These are phyloP conservation scores for Diorhabda elongata DNA, from an alignment of 1,140 invertebrate species.

Conservation along the genomic window DNA sequence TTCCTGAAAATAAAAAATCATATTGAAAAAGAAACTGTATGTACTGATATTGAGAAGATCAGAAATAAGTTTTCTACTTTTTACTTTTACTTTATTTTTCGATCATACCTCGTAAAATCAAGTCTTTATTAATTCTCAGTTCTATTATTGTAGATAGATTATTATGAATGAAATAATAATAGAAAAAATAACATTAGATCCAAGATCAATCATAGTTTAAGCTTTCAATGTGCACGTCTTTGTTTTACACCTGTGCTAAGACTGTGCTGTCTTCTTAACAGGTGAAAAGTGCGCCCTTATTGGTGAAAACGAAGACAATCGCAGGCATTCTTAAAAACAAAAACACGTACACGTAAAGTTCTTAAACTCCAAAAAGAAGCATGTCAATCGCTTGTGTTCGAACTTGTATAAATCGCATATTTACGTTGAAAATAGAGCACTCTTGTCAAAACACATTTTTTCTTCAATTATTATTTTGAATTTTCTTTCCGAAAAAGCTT, in stretches of 20 bases:
- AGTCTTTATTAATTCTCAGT: no score
- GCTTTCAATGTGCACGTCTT: constrained; percentile 22
- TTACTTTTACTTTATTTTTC: no score
- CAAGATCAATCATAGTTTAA: background rate
- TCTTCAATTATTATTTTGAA: constrained; percentile 2
- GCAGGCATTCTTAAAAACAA: constrained; percentile 41
- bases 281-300: constrained; percentile 65
- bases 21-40: no score
- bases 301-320: constrained; percentile 58
- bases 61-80: no score
- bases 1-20: no score
- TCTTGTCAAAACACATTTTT: constrained; percentile 10
- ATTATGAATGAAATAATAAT: no score
- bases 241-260: constrained; percentile 22
- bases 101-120: no score
- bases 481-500: constrained; percentile 18
- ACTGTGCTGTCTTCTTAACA: constrained; percentile 49
- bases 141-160: no score
- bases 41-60: no score
- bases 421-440: constrained; percentile 24
- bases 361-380: constrained; percentile 19
- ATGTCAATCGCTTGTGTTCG: constrained; percentile 29
- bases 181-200: background rate
- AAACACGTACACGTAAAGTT: constrained; percentile 11
- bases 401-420: constrained; percentile 18